Percentiles rank a stretch among this genome's conserved stretches.
These are phyloP conservation scores for Recurvirostra avosetta DNA, from an alignment of 2,113 vertebrate genomes.

Conservation along the genomic window DNA sequence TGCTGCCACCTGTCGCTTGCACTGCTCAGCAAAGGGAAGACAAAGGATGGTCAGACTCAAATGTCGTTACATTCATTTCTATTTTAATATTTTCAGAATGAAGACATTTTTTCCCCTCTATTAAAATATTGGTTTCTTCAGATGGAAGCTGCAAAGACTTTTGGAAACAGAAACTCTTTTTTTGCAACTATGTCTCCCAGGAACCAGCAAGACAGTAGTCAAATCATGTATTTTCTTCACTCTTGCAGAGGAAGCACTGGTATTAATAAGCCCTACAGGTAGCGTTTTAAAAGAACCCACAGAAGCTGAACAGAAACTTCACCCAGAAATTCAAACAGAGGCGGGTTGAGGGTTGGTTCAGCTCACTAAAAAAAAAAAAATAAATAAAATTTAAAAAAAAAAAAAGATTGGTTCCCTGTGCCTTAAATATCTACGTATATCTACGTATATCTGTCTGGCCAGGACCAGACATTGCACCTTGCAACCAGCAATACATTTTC, in stretches of 20 bases:
- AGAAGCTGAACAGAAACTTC: not conserved
- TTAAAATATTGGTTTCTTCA: not conserved
- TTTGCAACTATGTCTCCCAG: not conserved
- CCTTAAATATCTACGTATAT: not conserved
- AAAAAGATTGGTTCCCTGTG: not conserved
- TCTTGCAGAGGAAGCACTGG: not conserved
- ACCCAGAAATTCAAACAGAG: not conserved
- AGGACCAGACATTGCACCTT: not conserved
- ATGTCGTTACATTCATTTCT: not conserved
- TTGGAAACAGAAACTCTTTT: not conserved
- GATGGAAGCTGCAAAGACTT: not conserved
- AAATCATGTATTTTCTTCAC: not conserved
- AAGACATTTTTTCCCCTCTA: not conserved
- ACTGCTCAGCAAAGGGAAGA: not conserved
- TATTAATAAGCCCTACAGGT: not conserved
- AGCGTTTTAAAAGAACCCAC: not conserved
- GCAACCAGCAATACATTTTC: not conserved
- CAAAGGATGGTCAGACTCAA: not conserved
- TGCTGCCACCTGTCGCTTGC: slow-evolving; percentile 50
- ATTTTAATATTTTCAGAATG: not conserved
- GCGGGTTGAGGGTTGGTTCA: not conserved
- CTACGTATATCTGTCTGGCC: not conserved
- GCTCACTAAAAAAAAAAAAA: not conserved
- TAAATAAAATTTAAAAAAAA: too few species aligned
- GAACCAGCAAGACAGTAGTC: not conserved